A percentile compares a stretch with the other conserved stretches of the same genome.
phyloP scores from a whole-genome alignment of 2,888 invertebrate genomes.

The Epinotia bilunana region DNA sequence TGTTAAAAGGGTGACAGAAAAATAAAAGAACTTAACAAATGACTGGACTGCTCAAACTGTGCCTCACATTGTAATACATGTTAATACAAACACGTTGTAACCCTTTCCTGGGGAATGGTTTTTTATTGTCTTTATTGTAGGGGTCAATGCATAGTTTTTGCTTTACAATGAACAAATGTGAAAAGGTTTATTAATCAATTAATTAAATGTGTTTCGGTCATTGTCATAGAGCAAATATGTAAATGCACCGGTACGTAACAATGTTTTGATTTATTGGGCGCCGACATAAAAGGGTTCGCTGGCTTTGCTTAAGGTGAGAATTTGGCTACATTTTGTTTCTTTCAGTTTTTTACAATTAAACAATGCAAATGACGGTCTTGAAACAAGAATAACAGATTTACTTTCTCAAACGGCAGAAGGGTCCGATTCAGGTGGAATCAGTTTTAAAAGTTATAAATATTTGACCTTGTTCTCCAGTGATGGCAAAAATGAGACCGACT shows the following conservation, averaged over 20 bases:
- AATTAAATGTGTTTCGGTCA: slow-evolving; percentile 83
- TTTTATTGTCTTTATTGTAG: slow-evolving; percentile 78
- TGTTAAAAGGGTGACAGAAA: slow-evolving; percentile 63
- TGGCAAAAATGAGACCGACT: not conserved
- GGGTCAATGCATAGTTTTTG: slow-evolving; percentile 80
- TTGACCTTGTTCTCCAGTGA: not conserved
- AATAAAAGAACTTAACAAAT: slow-evolving; percentile 77
- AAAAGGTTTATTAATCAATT: slow-evolving; percentile 83
- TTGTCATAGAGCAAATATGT: slow-evolving; percentile 82
- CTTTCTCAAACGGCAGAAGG: slow-evolving; percentile 15
- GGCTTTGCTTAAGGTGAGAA: slow-evolving; percentile 75
- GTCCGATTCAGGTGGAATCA: not conserved
- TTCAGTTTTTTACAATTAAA: slow-evolving; percentile 54
- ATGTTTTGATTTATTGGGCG: slow-evolving; percentile 78
- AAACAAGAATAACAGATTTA: slow-evolving; percentile 46
- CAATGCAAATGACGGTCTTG: slow-evolving; percentile 55
- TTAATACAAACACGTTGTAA: slow-evolving; percentile 79
- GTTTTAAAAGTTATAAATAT: not conserved
- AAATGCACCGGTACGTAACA: slow-evolving; percentile 76
- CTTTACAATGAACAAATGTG: slow-evolving; percentile 69
- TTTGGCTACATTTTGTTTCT: slow-evolving; percentile 59
- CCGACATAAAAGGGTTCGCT: slow-evolving; percentile 63
- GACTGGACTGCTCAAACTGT: slow-evolving; percentile 72
- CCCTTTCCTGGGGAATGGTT: slow-evolving; percentile 74
- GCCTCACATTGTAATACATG: slow-evolving; percentile 74